Evolutionary conservation across 2,113 vertebrate genomes (phyloP), one percentile per base, ranked within the genome.

Genomic region (Menidia beryllina): DNA sequence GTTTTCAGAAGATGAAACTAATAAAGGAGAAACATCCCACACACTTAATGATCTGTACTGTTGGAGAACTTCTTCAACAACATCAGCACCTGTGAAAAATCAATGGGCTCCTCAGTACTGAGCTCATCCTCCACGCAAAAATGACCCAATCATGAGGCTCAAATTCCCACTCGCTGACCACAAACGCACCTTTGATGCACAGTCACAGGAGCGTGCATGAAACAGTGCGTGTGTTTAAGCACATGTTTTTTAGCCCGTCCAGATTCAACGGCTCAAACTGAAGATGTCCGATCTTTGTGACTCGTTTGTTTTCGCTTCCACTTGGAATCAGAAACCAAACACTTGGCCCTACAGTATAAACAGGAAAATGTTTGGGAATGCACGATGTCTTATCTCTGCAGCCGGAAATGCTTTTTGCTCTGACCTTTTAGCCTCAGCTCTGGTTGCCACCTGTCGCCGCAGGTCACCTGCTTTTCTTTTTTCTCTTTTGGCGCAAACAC

Each of bases 101-200:
- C 75, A 50, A 92, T 92, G 88, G 86, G 88, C 75, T 92, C 91
- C 93, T 94, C 92, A 92, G 89, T 91, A 90, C 78, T 47, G 84
- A 85, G 79, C 66, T 88, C 81, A 85, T 93, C 92, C 89, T 79
- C 58, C 70, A 61, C n/a, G 89, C 89, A 91, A 90, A 92, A 91
- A 92, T 84, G 87, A 86, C 86, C 89, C 92, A 91, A 94, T 93
- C 92, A 93, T 90, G 86, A 80, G 87, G 66, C 90, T 92, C 90
- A 92, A n/a, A n/a, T 94, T 91, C 93, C 92, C 91, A 94, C 83
- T 93, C 88, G 93, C 91, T 94, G 94, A 92, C 92, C 93, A 92
- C 93, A 93, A 83, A 90, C 84, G 47, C 17, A 91, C 90, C 92
- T 92, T 91, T 88, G 78, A 23, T 49, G 41, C 75, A 80, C 91